Base-by-base conservation (phyloP, 1,140 invertebrate species). In the Periplaneta americana region DNA sequence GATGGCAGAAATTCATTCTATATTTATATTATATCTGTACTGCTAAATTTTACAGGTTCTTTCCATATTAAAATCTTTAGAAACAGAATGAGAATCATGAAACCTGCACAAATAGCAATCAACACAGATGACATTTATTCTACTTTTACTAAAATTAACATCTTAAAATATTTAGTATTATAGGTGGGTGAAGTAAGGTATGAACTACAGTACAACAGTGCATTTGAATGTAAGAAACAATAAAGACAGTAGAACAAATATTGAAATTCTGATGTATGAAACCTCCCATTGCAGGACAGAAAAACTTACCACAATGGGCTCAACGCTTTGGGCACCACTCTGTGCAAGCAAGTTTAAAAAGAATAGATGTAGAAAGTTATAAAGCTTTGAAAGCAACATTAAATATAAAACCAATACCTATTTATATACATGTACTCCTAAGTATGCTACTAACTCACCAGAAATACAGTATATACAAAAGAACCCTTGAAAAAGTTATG, bases 231-330 rank as follows among this genome's bases (percentile, higher is more conserved):
- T n/a, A 66, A 9, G 28, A 34, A 78, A 78, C 35, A 78, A 78
- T 37, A 39, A 6, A 78, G 32, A 78, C n/a, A 39, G 10, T 76
- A 31, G 34, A 8, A 36, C 75, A 78, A 3, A 37, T 37, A 39
- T 13, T 15, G 77, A 78, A 79, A 66, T 66, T 74, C 48, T 28
- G 48, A 66, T 8, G 22, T 28, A n/a, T 66, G 48, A 66, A 66
- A 66, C 28, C 48, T 66, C 48, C 48, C 48, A 66, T n/a, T 66
- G 48, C 48, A 66, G 48, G 48, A 66, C 34, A 34, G 80, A 80
- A 74, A 82, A 79, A 96, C 95, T 96, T 95, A 97, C 96, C 94
- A 97, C 95, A 89, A 97, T 97, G 87, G 96, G 96, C 91, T 97
- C 96, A 92, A 95, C 94, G 91, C 94, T 96, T 91, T 93, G 93